phyloP scores from a whole-genome alignment of 2,113 vertebrate species.

The Procavia capensis region DNA sequence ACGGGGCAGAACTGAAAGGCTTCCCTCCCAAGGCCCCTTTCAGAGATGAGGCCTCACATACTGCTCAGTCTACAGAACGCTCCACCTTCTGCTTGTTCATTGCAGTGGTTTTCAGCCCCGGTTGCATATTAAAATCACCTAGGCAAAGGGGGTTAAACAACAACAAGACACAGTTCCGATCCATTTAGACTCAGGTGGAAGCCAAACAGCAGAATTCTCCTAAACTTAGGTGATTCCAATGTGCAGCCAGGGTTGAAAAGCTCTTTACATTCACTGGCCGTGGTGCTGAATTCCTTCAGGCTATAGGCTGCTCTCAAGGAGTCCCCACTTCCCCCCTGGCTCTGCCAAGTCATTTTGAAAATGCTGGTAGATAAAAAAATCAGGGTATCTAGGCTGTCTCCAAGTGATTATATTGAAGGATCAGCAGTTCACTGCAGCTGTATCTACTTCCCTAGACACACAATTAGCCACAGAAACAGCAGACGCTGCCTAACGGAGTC shows the following conservation, averaged over 20 bases:
- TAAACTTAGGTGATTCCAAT: neutral
- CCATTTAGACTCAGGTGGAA: neutral
- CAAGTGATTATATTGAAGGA: neutral
- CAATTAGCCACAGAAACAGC: conserved; percentile 52
- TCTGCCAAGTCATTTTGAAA: neutral
- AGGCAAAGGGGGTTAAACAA: no score
- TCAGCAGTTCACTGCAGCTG: conserved; percentile 43
- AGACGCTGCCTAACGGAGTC: neutral
- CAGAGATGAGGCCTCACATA: neutral
- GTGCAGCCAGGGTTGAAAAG: neutral
- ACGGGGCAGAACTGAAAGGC: neutral
- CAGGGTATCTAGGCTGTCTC: neutral
- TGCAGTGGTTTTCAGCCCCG: neutral
- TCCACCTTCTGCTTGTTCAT: neutral
- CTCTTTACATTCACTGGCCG: neutral
- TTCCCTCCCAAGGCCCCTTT: neutral
- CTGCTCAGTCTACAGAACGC: neutral
- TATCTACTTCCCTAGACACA: conserved; percentile 24
- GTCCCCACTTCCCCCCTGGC: neutral
- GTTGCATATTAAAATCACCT: neutral
- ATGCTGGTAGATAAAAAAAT: conserved; percentile 26
- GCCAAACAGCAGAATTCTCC: neutral
- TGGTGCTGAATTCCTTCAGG: conserved; percentile 21
- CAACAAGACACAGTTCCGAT: neutral
- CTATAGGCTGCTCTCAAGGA: neutral